phyloP scores from a whole-genome alignment of 2,113 vertebrate genomes.

The Cavia aperea region DNA sequence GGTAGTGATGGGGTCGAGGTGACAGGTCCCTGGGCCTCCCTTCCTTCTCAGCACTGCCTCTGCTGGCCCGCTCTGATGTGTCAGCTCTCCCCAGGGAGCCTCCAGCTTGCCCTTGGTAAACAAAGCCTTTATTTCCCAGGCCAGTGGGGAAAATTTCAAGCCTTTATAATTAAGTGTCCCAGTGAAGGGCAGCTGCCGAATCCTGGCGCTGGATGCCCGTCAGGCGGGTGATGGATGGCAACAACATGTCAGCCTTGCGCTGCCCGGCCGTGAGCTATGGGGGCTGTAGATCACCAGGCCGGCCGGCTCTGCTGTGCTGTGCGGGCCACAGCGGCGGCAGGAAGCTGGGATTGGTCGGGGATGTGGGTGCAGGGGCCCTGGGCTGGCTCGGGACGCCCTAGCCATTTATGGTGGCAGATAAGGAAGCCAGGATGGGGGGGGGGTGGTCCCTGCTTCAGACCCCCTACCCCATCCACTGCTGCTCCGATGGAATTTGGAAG shows the following conservation, averaged over 20 bases:
- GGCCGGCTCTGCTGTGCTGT: accelerated
- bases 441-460: not conserved
- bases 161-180: conserved; percentile 60
- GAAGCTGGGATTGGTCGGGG: not conserved
- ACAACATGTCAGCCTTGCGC: conserved; percentile 50
- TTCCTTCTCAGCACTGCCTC: not conserved
- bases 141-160: conserved; percentile 52
- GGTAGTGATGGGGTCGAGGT: accelerated
- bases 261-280: conserved; percentile 39
- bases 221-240: conserved; percentile 40
- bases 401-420: not conserved
- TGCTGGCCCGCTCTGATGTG: conserved; percentile 5
- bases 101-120: not conserved
- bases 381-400: not conserved
- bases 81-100: not conserved
- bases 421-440: not conserved
- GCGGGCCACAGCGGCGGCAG: not conserved
- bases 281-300: conserved; percentile 27
- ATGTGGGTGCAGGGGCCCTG: not conserved
- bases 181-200: conserved; percentile 65
- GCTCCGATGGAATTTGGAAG: not conserved
- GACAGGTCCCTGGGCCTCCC: not conserved
- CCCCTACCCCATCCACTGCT: accelerated
- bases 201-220: conserved; percentile 12
- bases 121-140: conserved; percentile 52